Conservation (phyloP, 2,888 invertebrate species). For the Sthenelais limicola region DNA sequence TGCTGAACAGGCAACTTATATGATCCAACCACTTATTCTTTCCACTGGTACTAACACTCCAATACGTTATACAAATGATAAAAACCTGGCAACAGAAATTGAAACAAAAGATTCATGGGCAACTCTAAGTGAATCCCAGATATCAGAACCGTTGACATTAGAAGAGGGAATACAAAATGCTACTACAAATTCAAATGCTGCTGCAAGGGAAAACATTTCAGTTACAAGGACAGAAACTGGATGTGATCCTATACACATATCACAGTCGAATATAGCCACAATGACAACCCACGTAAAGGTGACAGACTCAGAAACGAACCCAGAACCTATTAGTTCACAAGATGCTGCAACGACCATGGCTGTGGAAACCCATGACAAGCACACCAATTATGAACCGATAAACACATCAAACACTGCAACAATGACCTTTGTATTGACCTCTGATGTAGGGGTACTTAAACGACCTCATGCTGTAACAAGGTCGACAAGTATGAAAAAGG, state of each 20-base stretch:
- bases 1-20: slow-evolving; percentile 46
- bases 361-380: neutral
- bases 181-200: slow-evolving; percentile 10
- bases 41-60: slow-evolving; percentile 42
- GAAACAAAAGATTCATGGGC: neutral
- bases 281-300: neutral
- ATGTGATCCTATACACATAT: neutral
- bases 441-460: slow-evolving; percentile 40
- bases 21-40: slow-evolving; percentile 41
- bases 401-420: slow-evolving; percentile 12
- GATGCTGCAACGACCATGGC: slow-evolving; percentile 21
- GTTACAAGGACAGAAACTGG: neutral
- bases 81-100: slow-evolving; percentile 30
- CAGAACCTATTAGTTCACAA: neutral
- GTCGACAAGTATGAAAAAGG: neutral
- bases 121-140: too few species aligned
- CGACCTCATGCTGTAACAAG: slow-evolving; percentile 42
- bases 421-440: slow-evolving; percentile 26
- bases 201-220: neutral
- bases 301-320: neutral
- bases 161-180: neutral
- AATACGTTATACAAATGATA: slow-evolving; percentile 11
- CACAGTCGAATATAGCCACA: neutral
- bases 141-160: too few species aligned
- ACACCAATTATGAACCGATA: neutral